A percentile compares a stretch with the other conserved stretches of the same genome.
These are phyloP conservation scores for Lasioglossum villosulum DNA, from an alignment of 2,888 invertebrate species.

Conservation along the genomic window DNA sequence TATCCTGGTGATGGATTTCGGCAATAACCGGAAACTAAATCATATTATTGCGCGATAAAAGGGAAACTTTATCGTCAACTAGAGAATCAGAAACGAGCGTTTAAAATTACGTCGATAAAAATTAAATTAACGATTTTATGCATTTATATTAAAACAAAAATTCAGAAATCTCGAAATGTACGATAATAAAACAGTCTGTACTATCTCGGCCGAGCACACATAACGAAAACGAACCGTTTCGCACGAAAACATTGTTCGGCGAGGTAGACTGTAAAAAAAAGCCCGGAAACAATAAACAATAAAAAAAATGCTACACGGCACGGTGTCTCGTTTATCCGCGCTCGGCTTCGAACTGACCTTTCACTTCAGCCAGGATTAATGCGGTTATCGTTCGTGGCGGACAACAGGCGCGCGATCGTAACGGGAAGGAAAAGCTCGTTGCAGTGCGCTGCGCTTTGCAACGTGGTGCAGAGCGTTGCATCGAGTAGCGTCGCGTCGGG, in stretches of 20 bases:
- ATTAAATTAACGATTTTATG: neutral
- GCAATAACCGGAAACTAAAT: conserved; percentile 5
- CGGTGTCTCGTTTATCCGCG: conserved; percentile 15
- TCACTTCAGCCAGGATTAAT: conserved; percentile 31
- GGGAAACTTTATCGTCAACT: neutral
- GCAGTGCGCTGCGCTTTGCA: neutral
- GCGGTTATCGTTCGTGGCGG: conserved; percentile 31
- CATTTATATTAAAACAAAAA: neutral
- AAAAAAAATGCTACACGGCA: conserved; percentile 28
- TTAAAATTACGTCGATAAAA: neutral
- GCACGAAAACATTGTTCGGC: conserved; percentile 30
- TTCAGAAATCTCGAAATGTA: neutral
- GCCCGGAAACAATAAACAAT: neutral
- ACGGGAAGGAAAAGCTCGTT: conserved; percentile 29
- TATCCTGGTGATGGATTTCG: conserved; percentile 18
- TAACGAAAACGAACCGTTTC: conserved; percentile 14
- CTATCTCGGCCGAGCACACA: neutral
- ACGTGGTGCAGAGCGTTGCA: neutral
- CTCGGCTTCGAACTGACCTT: conserved; percentile 40
- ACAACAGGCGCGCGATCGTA: conserved; percentile 7
- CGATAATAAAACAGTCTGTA: neutral
- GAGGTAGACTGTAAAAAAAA: neutral
- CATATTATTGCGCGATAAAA: neutral
- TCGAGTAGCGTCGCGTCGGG: neutral
- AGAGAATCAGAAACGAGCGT: neutral